These are phyloP conservation scores for Pteria penguin DNA, from an alignment of 2,888 invertebrate genomes.

Conservation along the genomic window DNA sequence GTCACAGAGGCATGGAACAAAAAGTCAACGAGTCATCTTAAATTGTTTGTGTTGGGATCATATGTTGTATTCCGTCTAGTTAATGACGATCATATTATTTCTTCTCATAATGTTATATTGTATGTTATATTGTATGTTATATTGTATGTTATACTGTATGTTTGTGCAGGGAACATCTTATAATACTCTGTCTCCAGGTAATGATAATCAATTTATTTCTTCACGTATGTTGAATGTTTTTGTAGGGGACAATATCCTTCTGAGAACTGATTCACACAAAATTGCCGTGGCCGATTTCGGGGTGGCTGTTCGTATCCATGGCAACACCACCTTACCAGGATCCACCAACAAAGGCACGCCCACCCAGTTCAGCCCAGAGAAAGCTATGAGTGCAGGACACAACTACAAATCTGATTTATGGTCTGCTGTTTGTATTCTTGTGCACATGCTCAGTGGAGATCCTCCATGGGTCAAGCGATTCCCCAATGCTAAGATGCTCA, in stretches of 20 bases:
- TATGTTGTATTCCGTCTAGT: no score
- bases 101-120: no score
- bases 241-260: constrained; percentile 75
- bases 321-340: constrained; percentile 47
- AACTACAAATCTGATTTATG: constrained; percentile 73
- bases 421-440: constrained; percentile 72
- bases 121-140: no score
- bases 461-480: constrained; percentile 74
- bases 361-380: constrained; percentile 77
- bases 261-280: constrained; percentile 51
- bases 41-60: no score
- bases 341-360: constrained; percentile 65
- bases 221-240: background rate
- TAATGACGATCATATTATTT: no score
- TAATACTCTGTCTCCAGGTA: no score
- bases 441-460: constrained; percentile 73
- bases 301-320: constrained; percentile 57
- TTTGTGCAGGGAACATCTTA: no score
- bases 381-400: constrained; percentile 72
- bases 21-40: no score
- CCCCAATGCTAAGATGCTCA: constrained; percentile 57
- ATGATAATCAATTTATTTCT: background rate
- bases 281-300: constrained; percentile 76
- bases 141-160: no score
- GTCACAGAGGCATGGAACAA: no score